Evolutionary conservation across 2,797 vertebrate species (phyloP).

Genomic region (Ptychadena robeensis): DNA sequence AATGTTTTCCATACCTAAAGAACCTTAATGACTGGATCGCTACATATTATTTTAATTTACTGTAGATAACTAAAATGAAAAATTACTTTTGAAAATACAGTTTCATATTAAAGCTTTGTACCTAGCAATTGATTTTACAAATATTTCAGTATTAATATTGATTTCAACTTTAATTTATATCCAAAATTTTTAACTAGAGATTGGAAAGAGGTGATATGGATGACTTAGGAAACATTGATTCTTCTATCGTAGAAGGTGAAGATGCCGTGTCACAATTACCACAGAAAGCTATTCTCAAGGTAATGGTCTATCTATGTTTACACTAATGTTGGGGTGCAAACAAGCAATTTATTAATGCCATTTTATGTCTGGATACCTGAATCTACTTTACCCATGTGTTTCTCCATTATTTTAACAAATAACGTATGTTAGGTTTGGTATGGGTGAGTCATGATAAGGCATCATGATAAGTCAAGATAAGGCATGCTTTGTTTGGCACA

Average conservation of each 20-base stretch:
- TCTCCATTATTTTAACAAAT: neutral
- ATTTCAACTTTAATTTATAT: neutral
- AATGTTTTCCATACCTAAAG: too few species aligned
- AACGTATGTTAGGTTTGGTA: neutral
- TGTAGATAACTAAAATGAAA: too few species aligned
- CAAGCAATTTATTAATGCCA: neutral
- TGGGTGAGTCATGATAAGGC: slow-evolving; percentile 3
- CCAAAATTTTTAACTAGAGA: slow-evolving; percentile 63
- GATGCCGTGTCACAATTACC: slow-evolving; percentile 74
- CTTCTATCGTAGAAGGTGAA: slow-evolving; percentile 62
- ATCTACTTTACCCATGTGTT: neutral
- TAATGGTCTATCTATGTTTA: slow-evolving; percentile 55
- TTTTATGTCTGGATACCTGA: neutral
- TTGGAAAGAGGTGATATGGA: slow-evolving; percentile 65
- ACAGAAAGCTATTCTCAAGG: slow-evolving; percentile 72
- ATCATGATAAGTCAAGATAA: too few species aligned
- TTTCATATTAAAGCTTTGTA: neutral
- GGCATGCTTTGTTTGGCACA: neutral
- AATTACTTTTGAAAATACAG: too few species aligned
- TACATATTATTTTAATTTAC: too few species aligned
- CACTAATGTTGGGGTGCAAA: neutral
- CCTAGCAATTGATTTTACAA: neutral
- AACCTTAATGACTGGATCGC: too few species aligned
- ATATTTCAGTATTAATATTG: neutral
- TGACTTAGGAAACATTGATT: slow-evolving; percentile 37